phyloP scores from a whole-genome alignment of 2,888 invertebrate species.

The Lycophotia porphyrea region DNA sequence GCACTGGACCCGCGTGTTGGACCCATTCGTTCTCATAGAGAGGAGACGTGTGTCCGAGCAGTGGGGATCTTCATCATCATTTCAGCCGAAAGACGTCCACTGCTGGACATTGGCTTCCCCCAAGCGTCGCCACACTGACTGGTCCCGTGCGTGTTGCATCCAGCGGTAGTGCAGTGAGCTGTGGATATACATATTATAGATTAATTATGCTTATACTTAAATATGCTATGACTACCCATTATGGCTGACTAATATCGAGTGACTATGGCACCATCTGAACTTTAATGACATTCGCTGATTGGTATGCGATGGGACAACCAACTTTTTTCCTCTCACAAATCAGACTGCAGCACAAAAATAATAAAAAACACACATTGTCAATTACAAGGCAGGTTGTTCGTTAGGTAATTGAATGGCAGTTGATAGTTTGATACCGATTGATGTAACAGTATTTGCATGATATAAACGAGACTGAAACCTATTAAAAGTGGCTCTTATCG shows the following conservation, averaged over 20 bases:
- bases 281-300: constrained; percentile 36
- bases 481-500: constrained; percentile 74
- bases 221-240: neutral
- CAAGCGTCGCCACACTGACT: too few relatives aligned
- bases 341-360: constrained; percentile 15
- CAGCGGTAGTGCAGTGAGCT: too few relatives aligned
- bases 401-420: constrained; percentile 66
- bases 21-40: neutral
- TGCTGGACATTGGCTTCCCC: too few relatives aligned
- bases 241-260: neutral
- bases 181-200: too few relatives aligned
- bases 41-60: neutral
- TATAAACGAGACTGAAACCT: constrained; percentile 74
- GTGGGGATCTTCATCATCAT: too few relatives aligned
- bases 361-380: constrained; percentile 45
- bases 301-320: constrained; percentile 11
- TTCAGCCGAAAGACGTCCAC: too few relatives aligned
- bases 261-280: neutral
- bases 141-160: too few relatives aligned
- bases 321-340: constrained; percentile 14
- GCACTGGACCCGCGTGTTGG: neutral
- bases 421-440: constrained; percentile 63
- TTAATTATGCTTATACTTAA: neutral
- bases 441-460: constrained; percentile 76
- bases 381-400: constrained; percentile 57